These are phyloP conservation scores for Antennarius striatus DNA, from an alignment of 2,113 vertebrate species.

Conservation along the genomic window DNA sequence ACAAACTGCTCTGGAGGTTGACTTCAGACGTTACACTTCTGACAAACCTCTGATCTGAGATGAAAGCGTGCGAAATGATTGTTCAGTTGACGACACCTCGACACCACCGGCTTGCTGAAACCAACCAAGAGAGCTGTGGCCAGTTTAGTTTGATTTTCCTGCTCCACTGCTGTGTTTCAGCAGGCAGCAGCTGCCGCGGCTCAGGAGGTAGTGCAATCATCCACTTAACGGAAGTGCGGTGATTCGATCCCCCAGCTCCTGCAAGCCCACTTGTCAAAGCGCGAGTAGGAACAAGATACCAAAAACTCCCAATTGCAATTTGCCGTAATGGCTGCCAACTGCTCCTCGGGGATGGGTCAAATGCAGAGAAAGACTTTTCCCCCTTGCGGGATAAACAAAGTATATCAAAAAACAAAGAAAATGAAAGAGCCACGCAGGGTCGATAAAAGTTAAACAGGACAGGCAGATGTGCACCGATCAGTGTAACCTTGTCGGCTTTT, in stretches of 20 bases:
- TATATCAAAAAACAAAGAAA: too few relatives aligned
- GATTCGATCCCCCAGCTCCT: too few relatives aligned
- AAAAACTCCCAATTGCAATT: too few relatives aligned
- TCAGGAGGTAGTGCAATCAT: too few relatives aligned
- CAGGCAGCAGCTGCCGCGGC: not conserved
- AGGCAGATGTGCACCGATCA: not conserved
- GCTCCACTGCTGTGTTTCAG: constrained; percentile 6
- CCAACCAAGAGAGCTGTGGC: constrained; percentile 3
- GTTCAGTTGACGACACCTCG: not conserved
- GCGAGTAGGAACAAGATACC: too few relatives aligned
- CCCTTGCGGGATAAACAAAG: too few relatives aligned
- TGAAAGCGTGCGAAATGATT: constrained; percentile 24
- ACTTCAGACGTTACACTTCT: constrained; percentile 11
- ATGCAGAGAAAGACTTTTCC: too few relatives aligned
- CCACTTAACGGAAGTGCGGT: too few relatives aligned
- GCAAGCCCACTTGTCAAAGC: too few relatives aligned
- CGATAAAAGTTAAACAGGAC: constrained; percentile 20
- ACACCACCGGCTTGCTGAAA: constrained; percentile 32
- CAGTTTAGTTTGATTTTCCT: constrained; percentile 27
- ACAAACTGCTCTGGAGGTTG: constrained; percentile 12
- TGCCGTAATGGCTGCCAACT: too few relatives aligned
- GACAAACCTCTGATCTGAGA: not conserved
- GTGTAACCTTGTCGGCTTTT: too few relatives aligned
- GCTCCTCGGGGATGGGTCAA: too few relatives aligned
- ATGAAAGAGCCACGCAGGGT: constrained; percentile 9